phyloP scores from a whole-genome alignment of 92 coral and sea anemone species.

The Pocillopora grandis region DNA sequence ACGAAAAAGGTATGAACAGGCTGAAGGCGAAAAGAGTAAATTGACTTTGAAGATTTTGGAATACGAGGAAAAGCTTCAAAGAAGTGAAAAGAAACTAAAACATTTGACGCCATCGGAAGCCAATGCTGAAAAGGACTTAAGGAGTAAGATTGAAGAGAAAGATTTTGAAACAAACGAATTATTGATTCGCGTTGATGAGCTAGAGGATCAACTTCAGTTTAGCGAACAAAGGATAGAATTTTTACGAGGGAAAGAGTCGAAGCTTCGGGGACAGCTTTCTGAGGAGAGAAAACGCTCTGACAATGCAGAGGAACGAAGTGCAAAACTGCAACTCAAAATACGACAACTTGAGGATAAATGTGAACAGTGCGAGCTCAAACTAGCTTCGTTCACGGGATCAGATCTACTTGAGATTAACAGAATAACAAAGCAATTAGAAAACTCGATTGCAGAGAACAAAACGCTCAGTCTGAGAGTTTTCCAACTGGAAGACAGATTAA shows the following conservation, averaged over 20 bases:
- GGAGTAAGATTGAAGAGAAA: conserved; percentile 45
- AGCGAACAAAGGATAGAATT: conserved; percentile 10
- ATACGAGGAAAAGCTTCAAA: conserved; percentile 36
- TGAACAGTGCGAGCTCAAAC: conserved; percentile 38
- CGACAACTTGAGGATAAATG: conserved; percentile 27
- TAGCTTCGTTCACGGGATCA: conserved; percentile 41
- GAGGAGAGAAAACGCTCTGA: conserved; percentile 36
- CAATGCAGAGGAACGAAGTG: conserved; percentile 31
- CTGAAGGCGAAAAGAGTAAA: conserved; percentile 60
- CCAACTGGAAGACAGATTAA: conserved; percentile 55
- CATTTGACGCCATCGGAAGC: background rate
- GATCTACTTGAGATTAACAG: conserved; percentile 31
- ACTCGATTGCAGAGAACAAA: conserved; percentile 39
- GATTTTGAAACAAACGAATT: conserved; percentile 52
- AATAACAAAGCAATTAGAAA: conserved; percentile 32
- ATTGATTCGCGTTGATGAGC: conserved; percentile 43
- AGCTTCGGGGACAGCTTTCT: conserved; percentile 16
- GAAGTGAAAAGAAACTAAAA: conserved; percentile 25
- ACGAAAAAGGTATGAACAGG: conserved; percentile 64
- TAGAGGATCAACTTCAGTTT: conserved; percentile 50
- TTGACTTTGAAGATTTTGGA: conserved; percentile 41
- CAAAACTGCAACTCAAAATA: conserved; percentile 31
- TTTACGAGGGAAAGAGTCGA: conserved; percentile 17
- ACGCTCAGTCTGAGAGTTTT: conserved; percentile 37
- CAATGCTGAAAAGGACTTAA: conserved; percentile 23